A percentile compares a stretch with the other conserved stretches of the same genome.
Evolutionary conservation across 2,888 invertebrate genomes (phyloP).

Genomic region (Artemia sinica): DNA sequence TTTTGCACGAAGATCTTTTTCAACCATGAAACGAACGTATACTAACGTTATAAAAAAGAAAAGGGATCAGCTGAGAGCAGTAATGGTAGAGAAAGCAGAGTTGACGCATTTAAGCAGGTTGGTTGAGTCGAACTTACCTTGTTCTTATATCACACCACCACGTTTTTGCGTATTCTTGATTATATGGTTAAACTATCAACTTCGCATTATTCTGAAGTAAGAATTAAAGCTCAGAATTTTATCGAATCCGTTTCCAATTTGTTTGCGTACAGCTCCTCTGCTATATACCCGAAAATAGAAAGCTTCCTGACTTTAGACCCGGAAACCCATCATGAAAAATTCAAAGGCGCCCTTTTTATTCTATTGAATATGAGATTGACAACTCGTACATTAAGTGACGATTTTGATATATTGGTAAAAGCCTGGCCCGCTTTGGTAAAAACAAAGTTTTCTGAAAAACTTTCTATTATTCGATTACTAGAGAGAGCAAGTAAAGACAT

Average conservation of each 20-base stretch:
- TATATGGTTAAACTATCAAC: slow-evolving; percentile 45
- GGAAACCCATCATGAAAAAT: slow-evolving; percentile 45
- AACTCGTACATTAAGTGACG: slow-evolving; percentile 48
- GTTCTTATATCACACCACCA: slow-evolving; percentile 37
- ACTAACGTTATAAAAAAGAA: slow-evolving; percentile 46
- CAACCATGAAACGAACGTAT: slow-evolving; percentile 42
- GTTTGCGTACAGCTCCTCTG: slow-evolving; percentile 38
- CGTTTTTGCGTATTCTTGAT: slow-evolving; percentile 42
- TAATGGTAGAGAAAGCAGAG: slow-evolving; percentile 46
- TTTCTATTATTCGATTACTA: slow-evolving; percentile 45
- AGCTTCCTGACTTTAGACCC: slow-evolving; percentile 44
- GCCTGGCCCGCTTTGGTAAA: slow-evolving; percentile 62
- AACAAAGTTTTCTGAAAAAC: slow-evolving; percentile 67
- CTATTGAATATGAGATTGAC: slow-evolving; percentile 47
- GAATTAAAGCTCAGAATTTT: slow-evolving; percentile 21
- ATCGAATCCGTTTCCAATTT: neutral
- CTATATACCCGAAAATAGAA: slow-evolving; percentile 44
- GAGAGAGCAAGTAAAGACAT: slow-evolving; percentile 25
- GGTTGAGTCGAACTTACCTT: slow-evolving; percentile 28
- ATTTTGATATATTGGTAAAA: slow-evolving; percentile 51
- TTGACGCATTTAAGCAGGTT: slow-evolving; percentile 44
- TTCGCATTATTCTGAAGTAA: slow-evolving; percentile 48
- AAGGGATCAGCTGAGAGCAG: slow-evolving; percentile 42
- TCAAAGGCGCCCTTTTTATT: slow-evolving; percentile 61
- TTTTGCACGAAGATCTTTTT: slow-evolving; percentile 46